Evolutionary conservation across 2,797 vertebrate genomes (phyloP).

Genomic region (Bradypus variegatus): DNA sequence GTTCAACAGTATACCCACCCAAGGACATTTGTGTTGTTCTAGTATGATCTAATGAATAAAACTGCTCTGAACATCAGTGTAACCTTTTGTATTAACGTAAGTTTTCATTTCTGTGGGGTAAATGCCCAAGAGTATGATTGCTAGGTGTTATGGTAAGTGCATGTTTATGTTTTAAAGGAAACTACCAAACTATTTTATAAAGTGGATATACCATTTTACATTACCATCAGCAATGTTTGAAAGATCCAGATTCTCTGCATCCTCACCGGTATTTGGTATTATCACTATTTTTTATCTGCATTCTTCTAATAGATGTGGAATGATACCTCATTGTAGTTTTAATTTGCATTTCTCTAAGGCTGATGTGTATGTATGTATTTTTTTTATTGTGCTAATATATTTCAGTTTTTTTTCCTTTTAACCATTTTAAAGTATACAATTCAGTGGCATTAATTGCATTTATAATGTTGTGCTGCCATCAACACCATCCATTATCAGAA

Average conservation of each 20-base stretch:
- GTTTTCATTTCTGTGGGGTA: not conserved
- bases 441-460: too few species aligned
- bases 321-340: not conserved
- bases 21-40: not conserved
- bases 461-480: too few species aligned
- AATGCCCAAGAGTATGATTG: not conserved
- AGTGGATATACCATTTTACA: not conserved
- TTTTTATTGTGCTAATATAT: too few species aligned
- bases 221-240: not conserved
- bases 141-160: not conserved
- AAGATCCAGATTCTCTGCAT: not conserved
- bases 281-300: not conserved
- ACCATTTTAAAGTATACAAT: too few species aligned
- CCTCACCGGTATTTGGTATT: not conserved
- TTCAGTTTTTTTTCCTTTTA: too few species aligned
- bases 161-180: not conserved
- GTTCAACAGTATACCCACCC: not conserved
- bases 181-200: not conserved
- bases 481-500: too few species aligned
- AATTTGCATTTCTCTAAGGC: not conserved
- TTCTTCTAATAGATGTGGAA: not conserved
- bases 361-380: too few species aligned
- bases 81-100: not conserved
- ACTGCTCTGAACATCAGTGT: not conserved
- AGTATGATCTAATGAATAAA: not conserved